phyloP scores from a whole-genome alignment of 2,888 invertebrate genomes.

The Scaptomyza flava region DNA sequence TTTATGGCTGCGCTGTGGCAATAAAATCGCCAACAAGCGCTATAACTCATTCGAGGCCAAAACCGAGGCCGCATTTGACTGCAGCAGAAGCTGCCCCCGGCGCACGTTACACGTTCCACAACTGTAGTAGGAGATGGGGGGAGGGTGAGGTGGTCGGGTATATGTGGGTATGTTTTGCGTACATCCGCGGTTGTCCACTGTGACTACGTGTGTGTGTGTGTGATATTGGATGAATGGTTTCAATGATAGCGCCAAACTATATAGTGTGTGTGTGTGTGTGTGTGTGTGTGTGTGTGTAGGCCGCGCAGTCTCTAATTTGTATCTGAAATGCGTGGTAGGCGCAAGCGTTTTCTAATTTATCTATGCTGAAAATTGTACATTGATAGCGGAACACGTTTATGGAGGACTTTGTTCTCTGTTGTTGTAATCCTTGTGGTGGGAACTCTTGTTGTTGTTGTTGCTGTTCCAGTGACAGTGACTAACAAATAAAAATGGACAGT shows the following conservation, averaged over 20 bases:
- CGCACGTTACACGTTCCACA: constrained; percentile 61
- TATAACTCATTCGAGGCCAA: constrained; percentile 82
- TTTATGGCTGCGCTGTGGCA: constrained; percentile 84
- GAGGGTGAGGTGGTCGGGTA: constrained; percentile 11
- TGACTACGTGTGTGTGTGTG: constrained; percentile 7
- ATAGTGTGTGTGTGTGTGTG: constrained; percentile 11
- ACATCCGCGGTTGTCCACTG: constrained; percentile 61
- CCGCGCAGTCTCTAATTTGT: constrained; percentile 72
- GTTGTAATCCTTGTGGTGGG: constrained; percentile 60
- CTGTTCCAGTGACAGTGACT: constrained; percentile 18
- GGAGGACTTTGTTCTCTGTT: constrained; percentile 45
- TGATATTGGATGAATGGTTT: constrained; percentile 47
- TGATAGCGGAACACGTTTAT: constrained; percentile 73
- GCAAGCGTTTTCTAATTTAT: constrained; percentile 69
- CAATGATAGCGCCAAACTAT: constrained; percentile 46
- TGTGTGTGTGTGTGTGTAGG: constrained; percentile 1
- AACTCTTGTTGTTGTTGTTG: constrained; percentile 7
- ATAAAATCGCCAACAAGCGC: constrained; percentile 84
- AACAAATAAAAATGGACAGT: constrained; percentile 21
- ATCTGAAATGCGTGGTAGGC: constrained; percentile 59
- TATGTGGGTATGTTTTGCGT: constrained; percentile 46
- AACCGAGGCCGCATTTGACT: constrained; percentile 30
- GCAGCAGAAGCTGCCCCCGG: constrained; percentile 65
- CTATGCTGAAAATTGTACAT: constrained; percentile 72
- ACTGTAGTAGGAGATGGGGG: neutral